A percentile compares a stretch with the other conserved stretches of the same genome.
Evolutionary conservation across 2,113 vertebrate species (phyloP).

Genomic region (Sturnus vulgaris): DNA sequence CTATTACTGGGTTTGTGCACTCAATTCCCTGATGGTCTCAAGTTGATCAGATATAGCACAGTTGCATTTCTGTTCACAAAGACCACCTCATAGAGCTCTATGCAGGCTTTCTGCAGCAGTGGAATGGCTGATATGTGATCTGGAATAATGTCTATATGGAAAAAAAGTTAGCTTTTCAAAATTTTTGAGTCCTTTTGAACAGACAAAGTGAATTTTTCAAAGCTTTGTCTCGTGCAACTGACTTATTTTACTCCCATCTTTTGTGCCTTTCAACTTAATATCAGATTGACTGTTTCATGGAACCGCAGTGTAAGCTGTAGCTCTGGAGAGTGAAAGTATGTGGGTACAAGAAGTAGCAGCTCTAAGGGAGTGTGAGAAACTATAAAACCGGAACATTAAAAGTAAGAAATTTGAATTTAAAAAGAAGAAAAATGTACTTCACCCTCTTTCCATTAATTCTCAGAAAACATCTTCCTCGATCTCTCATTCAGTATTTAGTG

Average conservation of each 20-base stretch:
- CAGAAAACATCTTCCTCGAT: neutral
- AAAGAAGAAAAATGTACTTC: neutral
- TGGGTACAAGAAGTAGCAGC: neutral
- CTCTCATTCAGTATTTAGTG: neutral
- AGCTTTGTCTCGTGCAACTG: neutral
- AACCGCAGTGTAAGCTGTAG: neutral
- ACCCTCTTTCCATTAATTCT: neutral
- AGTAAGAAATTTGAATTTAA: neutral
- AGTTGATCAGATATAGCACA: neutral
- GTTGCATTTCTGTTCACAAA: conserved; percentile 22
- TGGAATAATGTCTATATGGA: neutral
- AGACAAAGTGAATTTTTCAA: conserved; percentile 6
- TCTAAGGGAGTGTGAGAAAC: neutral
- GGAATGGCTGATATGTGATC: neutral
- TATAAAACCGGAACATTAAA: neutral
- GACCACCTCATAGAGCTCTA: neutral
- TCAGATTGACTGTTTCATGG: neutral
- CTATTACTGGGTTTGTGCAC: neutral
- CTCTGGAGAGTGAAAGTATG: neutral
- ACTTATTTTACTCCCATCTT: neutral
- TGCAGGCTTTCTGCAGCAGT: neutral
- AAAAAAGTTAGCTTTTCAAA: conserved; percentile 11
- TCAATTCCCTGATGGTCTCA: neutral
- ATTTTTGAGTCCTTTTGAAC: neutral
- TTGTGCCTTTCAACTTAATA: neutral